Evolutionary conservation across 2,888 invertebrate genomes (phyloP).

Genomic region (Amphipyra berbera): DNA sequence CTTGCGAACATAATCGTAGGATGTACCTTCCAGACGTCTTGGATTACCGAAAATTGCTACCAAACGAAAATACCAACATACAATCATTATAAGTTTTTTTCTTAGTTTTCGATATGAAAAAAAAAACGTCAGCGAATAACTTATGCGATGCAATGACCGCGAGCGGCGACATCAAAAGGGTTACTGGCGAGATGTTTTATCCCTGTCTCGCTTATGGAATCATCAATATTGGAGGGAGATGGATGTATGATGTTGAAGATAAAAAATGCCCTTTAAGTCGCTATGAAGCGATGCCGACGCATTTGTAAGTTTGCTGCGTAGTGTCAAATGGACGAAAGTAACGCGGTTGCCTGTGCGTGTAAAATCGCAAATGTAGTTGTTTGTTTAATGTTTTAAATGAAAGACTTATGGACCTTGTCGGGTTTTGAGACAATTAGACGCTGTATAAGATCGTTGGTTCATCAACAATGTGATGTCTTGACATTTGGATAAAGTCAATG

Average conservation of each 20-base stretch:
- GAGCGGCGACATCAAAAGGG: conserved; percentile 84
- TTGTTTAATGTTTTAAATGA: conserved; percentile 29
- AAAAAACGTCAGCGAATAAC: conserved; percentile 78
- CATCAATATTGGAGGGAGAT: conserved; percentile 60
- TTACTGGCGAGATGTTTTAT: conserved; percentile 74
- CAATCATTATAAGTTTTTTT: conserved; percentile 75
- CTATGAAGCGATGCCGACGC: conserved; percentile 73
- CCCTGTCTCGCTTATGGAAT: conserved; percentile 59
- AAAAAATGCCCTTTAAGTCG: conserved; percentile 80
- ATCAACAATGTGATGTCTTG: not conserved
- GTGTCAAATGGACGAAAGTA: conserved; percentile 68
- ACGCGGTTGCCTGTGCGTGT: conserved; percentile 56
- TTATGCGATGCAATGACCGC: conserved; percentile 83
- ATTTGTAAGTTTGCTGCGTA: conserved; percentile 62
- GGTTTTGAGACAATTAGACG: not conserved
- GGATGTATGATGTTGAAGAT: conserved; percentile 66
- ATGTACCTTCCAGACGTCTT: conserved; percentile 72
- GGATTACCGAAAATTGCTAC: conserved; percentile 85
- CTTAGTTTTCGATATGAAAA: conserved; percentile 86
- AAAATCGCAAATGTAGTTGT: conserved; percentile 63
- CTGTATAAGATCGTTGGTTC: not conserved
- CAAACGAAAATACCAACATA: conserved; percentile 77
- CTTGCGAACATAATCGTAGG: conserved; percentile 75
- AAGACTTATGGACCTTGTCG: conserved; percentile 28
- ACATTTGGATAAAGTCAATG: not conserved